Percentiles rank a stretch among this genome's conserved stretches.
phyloP scores from a whole-genome alignment of 1,140 invertebrate genomes.

The Parasteatoda tepidariorum region DNA sequence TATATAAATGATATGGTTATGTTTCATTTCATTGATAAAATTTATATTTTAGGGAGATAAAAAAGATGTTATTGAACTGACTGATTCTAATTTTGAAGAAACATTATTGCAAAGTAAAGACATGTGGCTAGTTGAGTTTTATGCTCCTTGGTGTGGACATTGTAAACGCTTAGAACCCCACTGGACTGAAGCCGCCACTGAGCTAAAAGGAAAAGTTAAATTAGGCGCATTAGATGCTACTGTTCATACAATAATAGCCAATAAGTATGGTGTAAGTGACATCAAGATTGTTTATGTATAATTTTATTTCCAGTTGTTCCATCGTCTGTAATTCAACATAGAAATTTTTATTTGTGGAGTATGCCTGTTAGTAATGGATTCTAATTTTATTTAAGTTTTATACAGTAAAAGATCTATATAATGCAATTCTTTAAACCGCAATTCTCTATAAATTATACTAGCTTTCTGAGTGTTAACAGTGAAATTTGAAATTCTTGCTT shows the following conservation, averaged over 20 bases:
- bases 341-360: too few species aligned
- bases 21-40: too few species aligned
- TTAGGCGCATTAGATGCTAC: slow-evolving; percentile 97
- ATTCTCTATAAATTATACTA: too few species aligned
- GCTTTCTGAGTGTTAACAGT: too few species aligned
- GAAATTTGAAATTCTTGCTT: too few species aligned
- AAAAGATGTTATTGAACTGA: slow-evolving; percentile 90
- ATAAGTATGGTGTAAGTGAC: slow-evolving; percentile 69
- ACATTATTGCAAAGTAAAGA: slow-evolving; percentile 90
- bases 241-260: slow-evolving; percentile 82
- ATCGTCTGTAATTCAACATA: too few species aligned
- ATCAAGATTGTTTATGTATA: not conserved
- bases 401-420: too few species aligned
- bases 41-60: slow-evolving; percentile 67
- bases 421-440: too few species aligned
- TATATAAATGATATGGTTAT: too few species aligned
- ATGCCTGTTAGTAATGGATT: too few species aligned
- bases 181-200: slow-evolving; percentile 92
- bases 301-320: not conserved
- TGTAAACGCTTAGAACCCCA: slow-evolving; percentile 96
- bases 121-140: slow-evolving; percentile 97
- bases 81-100: slow-evolving; percentile 94
- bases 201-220: slow-evolving; percentile 93
- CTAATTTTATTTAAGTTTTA: too few species aligned
- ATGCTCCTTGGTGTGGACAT: slow-evolving; percentile 96